Percentiles rank a stretch among this genome's conserved stretches.
These are phyloP conservation scores for Microcebus jonahi DNA, from an alignment of 2,113 vertebrate genomes.

Conservation along the genomic window DNA sequence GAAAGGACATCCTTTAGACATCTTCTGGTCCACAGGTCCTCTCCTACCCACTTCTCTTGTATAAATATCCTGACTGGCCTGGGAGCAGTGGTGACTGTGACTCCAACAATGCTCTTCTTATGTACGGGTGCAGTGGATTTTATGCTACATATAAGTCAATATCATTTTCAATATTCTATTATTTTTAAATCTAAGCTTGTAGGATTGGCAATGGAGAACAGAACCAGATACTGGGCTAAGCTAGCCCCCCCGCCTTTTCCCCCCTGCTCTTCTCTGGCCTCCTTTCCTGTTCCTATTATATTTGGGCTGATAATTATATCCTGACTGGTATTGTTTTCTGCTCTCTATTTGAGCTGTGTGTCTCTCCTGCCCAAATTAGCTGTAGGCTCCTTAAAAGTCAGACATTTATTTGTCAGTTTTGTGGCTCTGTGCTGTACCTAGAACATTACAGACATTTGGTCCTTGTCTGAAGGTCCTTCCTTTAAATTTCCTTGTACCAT, in stretches of 20 bases:
- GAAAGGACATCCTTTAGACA: neutral
- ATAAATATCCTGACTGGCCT: neutral
- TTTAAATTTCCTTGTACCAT: neutral
- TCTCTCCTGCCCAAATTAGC: neutral
- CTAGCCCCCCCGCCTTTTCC: neutral
- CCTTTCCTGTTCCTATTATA: neutral
- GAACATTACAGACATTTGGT: neutral
- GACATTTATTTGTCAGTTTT: neutral
- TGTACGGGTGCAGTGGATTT: neutral
- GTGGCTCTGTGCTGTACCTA: neutral
- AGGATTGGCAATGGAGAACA: neutral
- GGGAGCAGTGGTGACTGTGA: neutral
- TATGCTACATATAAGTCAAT: neutral
- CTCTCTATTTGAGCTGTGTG: neutral
- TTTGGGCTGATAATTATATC: neutral
- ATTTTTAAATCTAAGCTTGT: neutral
- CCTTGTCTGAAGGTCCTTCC: neutral
- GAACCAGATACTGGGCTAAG: neutral
- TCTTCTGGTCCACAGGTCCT: neutral
- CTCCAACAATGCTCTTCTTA: neutral
- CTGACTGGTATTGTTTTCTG: neutral
- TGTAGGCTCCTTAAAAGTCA: neutral
- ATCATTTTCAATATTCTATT: neutral
- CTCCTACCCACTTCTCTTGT: neutral
- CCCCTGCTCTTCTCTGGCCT: neutral